Percentiles rank a stretch among this genome's conserved stretches.
phyloP scores from a whole-genome alignment of 1,140 invertebrate species.

The Euwallacea fornicatus region DNA sequence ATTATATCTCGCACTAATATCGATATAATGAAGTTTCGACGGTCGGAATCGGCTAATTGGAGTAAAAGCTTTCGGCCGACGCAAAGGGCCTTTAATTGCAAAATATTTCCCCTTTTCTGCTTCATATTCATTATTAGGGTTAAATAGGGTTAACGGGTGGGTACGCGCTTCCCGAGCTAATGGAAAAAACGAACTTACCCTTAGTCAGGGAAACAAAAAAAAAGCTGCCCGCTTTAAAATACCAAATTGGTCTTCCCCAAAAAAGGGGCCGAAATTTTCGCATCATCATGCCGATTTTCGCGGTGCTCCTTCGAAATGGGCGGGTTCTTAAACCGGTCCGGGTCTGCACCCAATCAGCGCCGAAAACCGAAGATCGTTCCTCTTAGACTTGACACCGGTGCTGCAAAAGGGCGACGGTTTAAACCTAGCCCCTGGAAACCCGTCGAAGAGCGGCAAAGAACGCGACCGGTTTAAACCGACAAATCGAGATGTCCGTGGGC shows the following conservation, averaged over 20 bases:
- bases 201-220: background rate
- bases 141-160: background rate
- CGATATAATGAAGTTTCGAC: background rate
- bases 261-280: too few relatives aligned
- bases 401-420: too few relatives aligned
- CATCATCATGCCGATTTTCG: too few relatives aligned
- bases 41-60: background rate
- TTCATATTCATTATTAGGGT: background rate
- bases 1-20: background rate
- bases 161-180: background rate
- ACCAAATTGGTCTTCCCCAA: background rate
- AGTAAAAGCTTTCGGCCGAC: background rate
- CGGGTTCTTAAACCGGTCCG: too few relatives aligned
- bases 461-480: too few relatives aligned
- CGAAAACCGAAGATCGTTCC: too few relatives aligned
- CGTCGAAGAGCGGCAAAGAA: too few relatives aligned
- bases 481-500: too few relatives aligned
- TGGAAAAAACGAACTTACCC: background rate
- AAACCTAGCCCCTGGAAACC: too few relatives aligned
- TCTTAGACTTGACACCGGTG: too few relatives aligned
- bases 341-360: too few relatives aligned
- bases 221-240: background rate
- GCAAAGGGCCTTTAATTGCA: background rate
- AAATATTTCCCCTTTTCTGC: conserved; percentile 4
- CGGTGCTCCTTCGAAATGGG: too few relatives aligned